phyloP scores from a whole-genome alignment of 2,888 invertebrate species.

The Frankliniella fusca region DNA sequence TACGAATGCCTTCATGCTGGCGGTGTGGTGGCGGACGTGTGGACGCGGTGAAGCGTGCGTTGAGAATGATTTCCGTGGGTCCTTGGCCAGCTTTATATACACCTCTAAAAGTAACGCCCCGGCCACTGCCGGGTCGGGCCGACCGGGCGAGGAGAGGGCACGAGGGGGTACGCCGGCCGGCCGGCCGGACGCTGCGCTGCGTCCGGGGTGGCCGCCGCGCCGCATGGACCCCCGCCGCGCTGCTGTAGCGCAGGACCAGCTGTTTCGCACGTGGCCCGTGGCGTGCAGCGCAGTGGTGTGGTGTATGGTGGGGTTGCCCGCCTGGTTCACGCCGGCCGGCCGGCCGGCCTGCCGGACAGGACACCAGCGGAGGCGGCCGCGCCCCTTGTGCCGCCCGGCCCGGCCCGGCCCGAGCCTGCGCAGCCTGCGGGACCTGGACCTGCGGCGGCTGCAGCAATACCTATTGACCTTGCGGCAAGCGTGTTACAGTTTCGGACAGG shows the following conservation, averaged over 20 bases:
- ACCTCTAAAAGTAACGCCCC: not conserved
- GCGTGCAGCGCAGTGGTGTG: too few relatives aligned
- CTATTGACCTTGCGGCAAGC: not conserved
- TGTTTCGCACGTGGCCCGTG: too few relatives aligned
- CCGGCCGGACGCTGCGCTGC: not conserved
- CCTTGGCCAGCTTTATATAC: slow-evolving; percentile 13
- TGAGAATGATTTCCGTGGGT: not conserved
- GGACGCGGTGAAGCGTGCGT: not conserved
- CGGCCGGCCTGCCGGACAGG: not conserved
- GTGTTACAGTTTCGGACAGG: slow-evolving; percentile 17
- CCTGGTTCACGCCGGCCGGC: too few relatives aligned
- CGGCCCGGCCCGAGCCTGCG: too few relatives aligned
- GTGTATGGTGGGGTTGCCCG: too few relatives aligned
- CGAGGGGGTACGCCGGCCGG: not conserved
- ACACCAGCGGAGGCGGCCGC: not conserved
- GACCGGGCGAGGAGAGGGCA: not conserved
- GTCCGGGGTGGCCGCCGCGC: too few relatives aligned
- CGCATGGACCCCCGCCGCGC: too few relatives aligned
- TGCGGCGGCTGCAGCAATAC: not conserved
- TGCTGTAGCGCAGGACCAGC: too few relatives aligned
- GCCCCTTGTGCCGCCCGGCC: too few relatives aligned
- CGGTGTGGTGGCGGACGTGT: not conserved
- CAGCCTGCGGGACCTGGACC: not conserved
- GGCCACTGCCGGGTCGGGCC: not conserved
- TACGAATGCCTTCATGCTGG: slow-evolving; percentile 4